These are phyloP conservation scores for Abrostola triplasia DNA, from an alignment of 2,888 invertebrate species.

Conservation along the genomic window DNA sequence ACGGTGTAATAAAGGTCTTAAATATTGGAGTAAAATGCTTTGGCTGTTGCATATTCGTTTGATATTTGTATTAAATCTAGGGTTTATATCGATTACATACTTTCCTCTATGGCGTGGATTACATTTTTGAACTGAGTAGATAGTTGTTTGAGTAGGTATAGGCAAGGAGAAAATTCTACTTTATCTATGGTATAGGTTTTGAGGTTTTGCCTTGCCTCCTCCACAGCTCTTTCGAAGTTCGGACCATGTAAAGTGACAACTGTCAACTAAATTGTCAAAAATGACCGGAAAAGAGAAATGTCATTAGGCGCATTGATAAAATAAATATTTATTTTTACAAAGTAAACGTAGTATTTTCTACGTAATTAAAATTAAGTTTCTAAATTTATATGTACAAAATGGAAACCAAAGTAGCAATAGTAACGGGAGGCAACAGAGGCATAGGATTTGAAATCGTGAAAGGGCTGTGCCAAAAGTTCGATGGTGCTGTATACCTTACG, in stretches of 20 bases:
- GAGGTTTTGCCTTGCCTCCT: no score
- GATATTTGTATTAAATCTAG: no score
- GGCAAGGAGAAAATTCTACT: no score
- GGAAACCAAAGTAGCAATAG: conserved; percentile 87
- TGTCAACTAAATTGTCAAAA: conserved; percentile 46
- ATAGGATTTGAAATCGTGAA: conserved; percentile 85
- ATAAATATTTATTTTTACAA: conserved; percentile 74
- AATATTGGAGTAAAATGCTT: no score
- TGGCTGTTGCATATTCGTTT: no score
- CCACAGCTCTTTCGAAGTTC: no score
- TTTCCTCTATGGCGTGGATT: no score
- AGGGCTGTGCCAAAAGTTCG: conserved; percentile 90
- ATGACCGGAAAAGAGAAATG: conserved; percentile 64
- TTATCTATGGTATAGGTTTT: no score
- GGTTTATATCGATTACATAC: no score
- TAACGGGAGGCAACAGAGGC: conserved; percentile 83
- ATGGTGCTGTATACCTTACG: conserved; percentile 92
- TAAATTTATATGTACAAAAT: conserved; percentile 80
- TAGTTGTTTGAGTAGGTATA: no score
- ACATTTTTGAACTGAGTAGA: no score
- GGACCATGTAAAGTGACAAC: background rate
- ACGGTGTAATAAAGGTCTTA: no score
- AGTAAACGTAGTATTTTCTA: conserved; percentile 69
- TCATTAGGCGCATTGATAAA: conserved; percentile 58
- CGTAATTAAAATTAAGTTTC: conserved; percentile 66